These are phyloP conservation scores for Drosophila funebris DNA, from an alignment of 1,140 invertebrate genomes.

Conservation along the genomic window DNA sequence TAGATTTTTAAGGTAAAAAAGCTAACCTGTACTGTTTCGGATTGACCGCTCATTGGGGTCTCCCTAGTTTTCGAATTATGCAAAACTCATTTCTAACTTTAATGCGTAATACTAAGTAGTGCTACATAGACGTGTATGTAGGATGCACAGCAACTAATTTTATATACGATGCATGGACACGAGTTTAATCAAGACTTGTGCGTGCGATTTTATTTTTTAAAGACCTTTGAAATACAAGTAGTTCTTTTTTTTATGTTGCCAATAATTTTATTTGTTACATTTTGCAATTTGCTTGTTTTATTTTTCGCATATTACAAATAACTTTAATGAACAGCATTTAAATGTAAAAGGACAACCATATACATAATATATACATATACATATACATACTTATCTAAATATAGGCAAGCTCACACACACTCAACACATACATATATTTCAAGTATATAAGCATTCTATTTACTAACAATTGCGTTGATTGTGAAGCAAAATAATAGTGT, in stretches of 20 bases:
- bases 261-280: slow-evolving; percentile 43
- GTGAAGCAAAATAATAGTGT: slow-evolving; percentile 25
- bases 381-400: slow-evolving; percentile 37
- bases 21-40: slow-evolving; percentile 39
- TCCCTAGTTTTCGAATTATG: slow-evolving; percentile 71
- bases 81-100: slow-evolving; percentile 59
- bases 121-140: slow-evolving; percentile 22
- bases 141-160: slow-evolving; percentile 33
- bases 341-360: slow-evolving; percentile 27
- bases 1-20: slow-evolving; percentile 56
- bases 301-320: slow-evolving; percentile 24
- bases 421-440: slow-evolving; percentile 15
- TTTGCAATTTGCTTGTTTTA: slow-evolving; percentile 42
- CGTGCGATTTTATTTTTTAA: slow-evolving; percentile 18
- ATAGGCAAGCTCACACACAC: slow-evolving; percentile 24
- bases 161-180: slow-evolving; percentile 22
- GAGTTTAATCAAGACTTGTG: slow-evolving; percentile 5
- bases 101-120: slow-evolving; percentile 62
- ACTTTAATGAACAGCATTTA: slow-evolving; percentile 29
- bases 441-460: slow-evolving; percentile 25
- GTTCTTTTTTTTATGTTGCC: slow-evolving; percentile 43
- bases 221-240: slow-evolving; percentile 17
- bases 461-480: slow-evolving; percentile 37
- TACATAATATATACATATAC: slow-evolving; percentile 31
- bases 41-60: slow-evolving; percentile 21